Conservation (phyloP, 2,797 vertebrate genomes). For the Pangasius sanitwongsei region DNA sequence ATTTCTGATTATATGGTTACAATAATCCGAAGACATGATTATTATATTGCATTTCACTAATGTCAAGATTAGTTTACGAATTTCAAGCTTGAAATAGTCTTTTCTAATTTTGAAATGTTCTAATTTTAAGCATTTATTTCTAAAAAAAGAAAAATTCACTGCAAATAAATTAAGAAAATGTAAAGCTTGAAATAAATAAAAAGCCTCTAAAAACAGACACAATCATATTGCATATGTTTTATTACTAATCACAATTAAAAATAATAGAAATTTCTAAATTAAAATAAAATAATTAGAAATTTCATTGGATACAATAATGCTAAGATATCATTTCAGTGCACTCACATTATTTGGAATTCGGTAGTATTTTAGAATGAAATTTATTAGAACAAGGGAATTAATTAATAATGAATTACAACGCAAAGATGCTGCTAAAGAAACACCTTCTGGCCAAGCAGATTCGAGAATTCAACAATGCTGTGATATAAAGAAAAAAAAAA, state of each 20-base stretch:
- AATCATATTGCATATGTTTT: not conserved
- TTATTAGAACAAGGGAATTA: not conserved
- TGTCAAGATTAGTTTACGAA: not conserved
- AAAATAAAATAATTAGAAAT: not conserved
- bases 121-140: not conserved
- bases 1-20: not conserved
- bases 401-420: not conserved
- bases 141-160: not conserved
- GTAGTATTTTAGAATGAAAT: not conserved
- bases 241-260: not conserved
- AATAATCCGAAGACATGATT: not conserved
- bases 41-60: not conserved
- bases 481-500: not conserved
- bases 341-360: not conserved
- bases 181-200: not conserved
- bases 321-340: not conserved
- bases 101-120: not conserved
- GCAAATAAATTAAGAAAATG: not conserved
- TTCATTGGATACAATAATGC: not conserved
- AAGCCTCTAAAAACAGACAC: not conserved
- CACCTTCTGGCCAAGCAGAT: not conserved
- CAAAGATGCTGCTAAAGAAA: not conserved
- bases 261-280: not conserved
- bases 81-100: not conserved
- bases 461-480: not conserved